Base-by-base conservation (phyloP, 2,888 invertebrate genomes). In the Xylocampa areola region DNA sequence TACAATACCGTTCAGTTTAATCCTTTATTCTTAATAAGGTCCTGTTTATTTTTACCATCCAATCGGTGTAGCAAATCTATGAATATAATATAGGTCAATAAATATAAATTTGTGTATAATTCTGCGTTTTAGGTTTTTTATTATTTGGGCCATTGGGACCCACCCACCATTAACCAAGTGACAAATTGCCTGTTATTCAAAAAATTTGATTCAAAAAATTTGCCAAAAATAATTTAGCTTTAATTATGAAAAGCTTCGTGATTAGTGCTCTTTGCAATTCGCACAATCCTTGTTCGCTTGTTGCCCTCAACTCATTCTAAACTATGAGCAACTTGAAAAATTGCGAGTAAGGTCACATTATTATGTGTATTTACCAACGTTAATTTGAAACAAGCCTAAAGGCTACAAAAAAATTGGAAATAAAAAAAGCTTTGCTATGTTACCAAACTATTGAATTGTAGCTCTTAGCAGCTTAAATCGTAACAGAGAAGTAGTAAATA, bases 1-100 rank as follows among this genome's bases (percentile, higher is more conserved):
- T 73, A 67, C 54, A 52, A 40, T 35, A 41, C 39, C 36, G 40
- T 52, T 47, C 29, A 53, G 21, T 49, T 25, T 48, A 49, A 27
- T 59, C 48, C 41, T 61, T 70, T 47, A 40, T 5, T 6, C 13
- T 53, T 48, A 48, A 21, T 58, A 48, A 47, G 32, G 53, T 50
- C 40, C 50, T 47, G 45, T 45, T 33, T 19, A 49, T 8, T 4
- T 5, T 23, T 23, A 23, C 6, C 3, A 23, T n/a, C n/a, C n/a
- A n/a, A n/a, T n/a, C n/a, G n/a, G n/a, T n/a, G n/a, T n/a, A n/a
- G n/a, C n/a, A n/a, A n/a, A n/a, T n/a, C n/a, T n/a, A n/a, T n/a
- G n/a, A n/a, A n/a, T n/a, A n/a, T n/a, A n/a, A n/a, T n/a, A n/a
- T n/a, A 21, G 21, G 21, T 5, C 21, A 21, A 4, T 4, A 5